phyloP scores from a whole-genome alignment of 2,888 invertebrate genomes.

The Aradus depressus region DNA sequence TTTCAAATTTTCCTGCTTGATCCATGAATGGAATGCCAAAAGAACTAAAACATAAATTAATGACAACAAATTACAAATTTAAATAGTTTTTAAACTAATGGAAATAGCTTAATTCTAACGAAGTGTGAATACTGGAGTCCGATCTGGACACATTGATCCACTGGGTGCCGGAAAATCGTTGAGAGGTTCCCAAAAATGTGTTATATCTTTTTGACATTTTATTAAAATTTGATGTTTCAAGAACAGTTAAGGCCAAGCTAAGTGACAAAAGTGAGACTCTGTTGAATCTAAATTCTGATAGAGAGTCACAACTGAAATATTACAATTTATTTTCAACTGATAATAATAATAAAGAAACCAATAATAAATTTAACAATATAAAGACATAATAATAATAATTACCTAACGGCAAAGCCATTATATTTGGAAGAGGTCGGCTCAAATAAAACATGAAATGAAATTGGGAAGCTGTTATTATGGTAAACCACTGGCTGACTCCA shows the following conservation, averaged over 20 bases:
- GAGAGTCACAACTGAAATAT: neutral
- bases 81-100: no score
- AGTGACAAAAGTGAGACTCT: no score
- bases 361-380: no score
- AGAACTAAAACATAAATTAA: slow-evolving; percentile 54
- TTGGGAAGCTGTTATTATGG: slow-evolving; percentile 76
- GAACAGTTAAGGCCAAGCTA: neutral
- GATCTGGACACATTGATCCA: no score
- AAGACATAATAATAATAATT: slow-evolving; percentile 35
- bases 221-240: no score
- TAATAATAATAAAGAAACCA: neutral
- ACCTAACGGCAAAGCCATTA: slow-evolving; percentile 87
- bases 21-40: slow-evolving; percentile 73
- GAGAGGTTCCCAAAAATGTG: no score
- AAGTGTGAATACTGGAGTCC: no score
- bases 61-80: no score
- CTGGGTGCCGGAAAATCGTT: no score
- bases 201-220: no score
- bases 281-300: no score
- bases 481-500: slow-evolving; percentile 69
- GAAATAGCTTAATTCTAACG: no score
- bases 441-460: slow-evolving; percentile 98
- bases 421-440: slow-evolving; percentile 88
- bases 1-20: slow-evolving; percentile 57
- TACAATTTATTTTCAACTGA: neutral